Evolutionary conservation across 92 coral and sea anemone genomes (phyloP).

Genomic region (Porites rus): DNA sequence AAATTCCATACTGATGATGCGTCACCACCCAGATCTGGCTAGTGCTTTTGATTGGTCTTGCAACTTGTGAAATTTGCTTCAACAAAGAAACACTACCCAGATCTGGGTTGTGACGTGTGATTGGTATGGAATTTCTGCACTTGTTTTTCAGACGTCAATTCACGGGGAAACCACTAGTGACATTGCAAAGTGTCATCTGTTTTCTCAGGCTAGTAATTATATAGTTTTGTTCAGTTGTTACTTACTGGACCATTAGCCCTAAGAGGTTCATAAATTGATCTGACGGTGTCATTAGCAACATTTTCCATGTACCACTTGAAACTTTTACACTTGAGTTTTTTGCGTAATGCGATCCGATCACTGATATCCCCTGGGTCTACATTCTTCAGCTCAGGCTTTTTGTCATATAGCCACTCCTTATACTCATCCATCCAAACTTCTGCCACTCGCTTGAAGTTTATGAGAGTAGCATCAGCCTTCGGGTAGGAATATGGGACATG

Average conservation of each 20-base stretch:
- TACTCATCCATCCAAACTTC: conserved; percentile 99
- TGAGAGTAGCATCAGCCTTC: conserved; percentile 91
- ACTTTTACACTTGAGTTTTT: conserved; percentile 87
- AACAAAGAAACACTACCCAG: no score
- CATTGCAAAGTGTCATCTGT: no score
- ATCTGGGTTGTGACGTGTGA: no score
- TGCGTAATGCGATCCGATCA: conserved; percentile 89
- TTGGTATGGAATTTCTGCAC: no score
- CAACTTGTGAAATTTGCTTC: no score
- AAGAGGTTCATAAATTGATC: conserved; percentile 83
- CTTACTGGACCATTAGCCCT: conserved; percentile 85
- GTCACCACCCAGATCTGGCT: no score
- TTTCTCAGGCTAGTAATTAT: no score
- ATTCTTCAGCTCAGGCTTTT: conserved; percentile 81
- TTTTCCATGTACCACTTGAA: conserved; percentile 97
- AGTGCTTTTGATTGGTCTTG: no score
- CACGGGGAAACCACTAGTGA: no score
- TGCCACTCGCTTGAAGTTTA: conserved; percentile 95
- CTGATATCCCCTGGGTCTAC: conserved; percentile 94
- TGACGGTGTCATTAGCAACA: conserved; percentile 98
- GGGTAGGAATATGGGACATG: conserved; percentile 99
- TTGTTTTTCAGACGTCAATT: no score
- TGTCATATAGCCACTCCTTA: conserved; percentile 95
- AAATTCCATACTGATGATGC: no score
- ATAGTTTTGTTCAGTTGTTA: no score